Conservation (phyloP, 2,797 vertebrate species). For the Amniataba percoides region DNA sequence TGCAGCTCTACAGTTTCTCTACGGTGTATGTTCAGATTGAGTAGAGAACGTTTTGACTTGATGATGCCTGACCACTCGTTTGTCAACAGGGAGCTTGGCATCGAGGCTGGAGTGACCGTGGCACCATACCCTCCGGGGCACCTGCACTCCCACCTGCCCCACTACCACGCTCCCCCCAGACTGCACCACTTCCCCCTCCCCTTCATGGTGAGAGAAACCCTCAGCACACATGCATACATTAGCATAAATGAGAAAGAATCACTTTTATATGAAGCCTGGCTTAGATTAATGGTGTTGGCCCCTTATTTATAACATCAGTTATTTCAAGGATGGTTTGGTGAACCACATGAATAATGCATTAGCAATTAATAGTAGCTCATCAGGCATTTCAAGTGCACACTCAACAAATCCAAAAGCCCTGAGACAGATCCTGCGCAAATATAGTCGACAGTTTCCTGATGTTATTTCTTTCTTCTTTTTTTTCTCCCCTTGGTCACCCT, state of each 20-base stretch:
- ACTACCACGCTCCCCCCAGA: conserved; percentile 96
- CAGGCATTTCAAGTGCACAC: conserved; percentile 73
- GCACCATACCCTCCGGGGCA: conserved; percentile 94
- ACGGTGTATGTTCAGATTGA: neutral
- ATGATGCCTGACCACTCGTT: conserved; percentile 18
- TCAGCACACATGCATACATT: conserved; percentile 71
- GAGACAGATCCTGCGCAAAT: conserved; percentile 41
- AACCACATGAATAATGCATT: conserved; percentile 81
- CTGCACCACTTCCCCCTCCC: conserved; percentile 97
- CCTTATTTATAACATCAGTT: conserved; percentile 75
- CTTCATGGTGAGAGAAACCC: conserved; percentile 91
- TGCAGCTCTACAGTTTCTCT: neutral
- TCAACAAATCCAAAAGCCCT: conserved; percentile 65
- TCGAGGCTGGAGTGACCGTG: conserved; percentile 96
- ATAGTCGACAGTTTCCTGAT: conserved; percentile 31
- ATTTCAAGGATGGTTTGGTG: conserved; percentile 79
- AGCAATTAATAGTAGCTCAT: conserved; percentile 75
- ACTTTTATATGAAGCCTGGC: conserved; percentile 67
- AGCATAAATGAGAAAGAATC: conserved; percentile 73
- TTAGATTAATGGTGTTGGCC: conserved; percentile 71
- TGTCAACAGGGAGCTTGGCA: conserved; percentile 93
- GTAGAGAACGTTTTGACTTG: neutral
- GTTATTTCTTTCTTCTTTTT: conserved; percentile 15
- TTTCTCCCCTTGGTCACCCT: neutral
- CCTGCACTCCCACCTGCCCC: conserved; percentile 95